Conservation (phyloP, 2,113 vertebrate genomes). For the Corydoras maculifer region DNA sequence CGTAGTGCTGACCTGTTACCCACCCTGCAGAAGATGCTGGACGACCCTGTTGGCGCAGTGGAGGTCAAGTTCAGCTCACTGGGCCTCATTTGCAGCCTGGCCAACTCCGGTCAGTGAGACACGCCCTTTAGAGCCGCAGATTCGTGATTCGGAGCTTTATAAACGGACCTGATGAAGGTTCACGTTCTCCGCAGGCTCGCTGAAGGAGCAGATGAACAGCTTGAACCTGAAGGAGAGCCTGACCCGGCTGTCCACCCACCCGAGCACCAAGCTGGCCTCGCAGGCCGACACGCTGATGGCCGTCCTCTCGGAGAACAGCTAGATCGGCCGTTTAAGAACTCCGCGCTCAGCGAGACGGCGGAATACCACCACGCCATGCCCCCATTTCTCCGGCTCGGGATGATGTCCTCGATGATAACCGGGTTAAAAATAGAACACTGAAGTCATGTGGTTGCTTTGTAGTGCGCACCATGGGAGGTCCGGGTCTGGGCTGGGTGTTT, state of each 20-base stretch:
- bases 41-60: conserved; percentile 68
- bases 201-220: conserved; percentile 72
- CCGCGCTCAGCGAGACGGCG: neutral
- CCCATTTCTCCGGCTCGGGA: conserved; percentile 8
- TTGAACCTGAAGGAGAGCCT: conserved; percentile 71
- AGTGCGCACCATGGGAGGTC: too few species aligned
- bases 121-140: neutral
- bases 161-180: too few species aligned
- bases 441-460: too few species aligned
- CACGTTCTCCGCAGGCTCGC: conserved; percentile 45
- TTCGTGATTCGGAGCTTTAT: neutral
- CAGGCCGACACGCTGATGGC: conserved; percentile 67
- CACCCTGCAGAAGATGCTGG: conserved; percentile 72
- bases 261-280: conserved; percentile 65
- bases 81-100: conserved; percentile 75
- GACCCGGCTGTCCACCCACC: conserved; percentile 61
- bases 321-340: conserved; percentile 23
- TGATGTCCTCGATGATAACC: conserved; percentile 5
- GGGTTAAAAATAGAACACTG: too few species aligned
- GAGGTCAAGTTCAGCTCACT: conserved; percentile 81
- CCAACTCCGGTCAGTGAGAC: conserved; percentile 69
- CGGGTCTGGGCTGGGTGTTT: too few species aligned
- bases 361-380: conserved; percentile 10
- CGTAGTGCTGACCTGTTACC: conserved; percentile 65
- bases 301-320: conserved; percentile 54